These are phyloP conservation scores for Leptonema lineaticorne DNA, from an alignment of 1,140 invertebrate genomes.

Conservation along the genomic window DNA sequence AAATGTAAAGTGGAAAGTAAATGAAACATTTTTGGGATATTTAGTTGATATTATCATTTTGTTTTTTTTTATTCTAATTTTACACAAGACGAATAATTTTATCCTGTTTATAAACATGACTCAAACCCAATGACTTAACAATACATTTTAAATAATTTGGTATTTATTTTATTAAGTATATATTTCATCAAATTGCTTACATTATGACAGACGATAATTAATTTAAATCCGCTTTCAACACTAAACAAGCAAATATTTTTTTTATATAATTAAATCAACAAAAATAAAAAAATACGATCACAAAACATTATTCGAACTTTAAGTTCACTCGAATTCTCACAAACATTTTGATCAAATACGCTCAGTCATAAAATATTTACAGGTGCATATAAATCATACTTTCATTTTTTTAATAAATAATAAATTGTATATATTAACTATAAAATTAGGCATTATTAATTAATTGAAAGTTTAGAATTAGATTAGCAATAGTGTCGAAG, in stretches of 20 bases:
- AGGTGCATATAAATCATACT: background rate
- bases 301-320: too few species aligned
- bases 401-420: background rate
- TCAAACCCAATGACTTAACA: conserved; percentile 15
- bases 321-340: background rate
- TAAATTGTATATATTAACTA: background rate
- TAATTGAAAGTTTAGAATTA: conserved; percentile 17
- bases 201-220: background rate
- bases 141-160: conserved; percentile 25
- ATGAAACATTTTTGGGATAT: too few species aligned
- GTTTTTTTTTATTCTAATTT: conserved; percentile 3
- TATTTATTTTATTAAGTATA: conserved; percentile 5
- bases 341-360: background rate
- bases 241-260: background rate
- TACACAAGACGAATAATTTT: conserved; percentile 38
- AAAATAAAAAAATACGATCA: background rate
- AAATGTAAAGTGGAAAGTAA: too few species aligned
- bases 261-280: background rate
- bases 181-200: background rate
- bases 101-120: conserved; percentile 35
- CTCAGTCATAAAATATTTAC: conserved; percentile 20
- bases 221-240: background rate
- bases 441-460: conserved; percentile 3
- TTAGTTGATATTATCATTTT: conserved; percentile 10
- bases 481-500: conserved; percentile 12